Evolutionary conservation across 1,140 invertebrate species (phyloP).

Genomic region (Carcinoscorpius rotundicauda): DNA sequence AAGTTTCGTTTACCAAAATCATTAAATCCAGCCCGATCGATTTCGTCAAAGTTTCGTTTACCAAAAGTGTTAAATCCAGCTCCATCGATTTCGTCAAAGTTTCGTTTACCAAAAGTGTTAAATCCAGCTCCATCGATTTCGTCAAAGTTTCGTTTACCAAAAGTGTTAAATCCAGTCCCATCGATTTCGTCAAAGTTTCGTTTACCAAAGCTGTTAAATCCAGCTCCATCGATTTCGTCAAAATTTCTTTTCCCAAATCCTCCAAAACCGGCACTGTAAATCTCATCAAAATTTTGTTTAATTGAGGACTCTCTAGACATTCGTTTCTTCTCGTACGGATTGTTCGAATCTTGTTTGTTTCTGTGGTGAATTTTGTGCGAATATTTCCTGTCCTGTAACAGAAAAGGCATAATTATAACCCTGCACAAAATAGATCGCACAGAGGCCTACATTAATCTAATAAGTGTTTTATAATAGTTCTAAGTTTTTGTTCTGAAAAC

Average conservation of each 20-base stretch:
- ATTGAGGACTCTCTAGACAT: too few species aligned
- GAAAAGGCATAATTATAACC: too few species aligned
- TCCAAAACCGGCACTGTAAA: slow-evolving; percentile 44
- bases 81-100: slow-evolving; percentile 47
- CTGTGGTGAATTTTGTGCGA: too few species aligned
- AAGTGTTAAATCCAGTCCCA: slow-evolving; percentile 25
- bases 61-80: slow-evolving; percentile 43
- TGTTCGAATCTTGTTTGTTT: too few species aligned
- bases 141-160: too few species aligned
- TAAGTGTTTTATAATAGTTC: too few species aligned
- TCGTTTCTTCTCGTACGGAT: too few species aligned
- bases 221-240: slow-evolving; percentile 42
- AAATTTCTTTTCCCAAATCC: slow-evolving; percentile 45
- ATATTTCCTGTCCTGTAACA: too few species aligned
- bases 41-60: slow-evolving; percentile 42
- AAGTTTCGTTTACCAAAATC: slow-evolving; percentile 39
- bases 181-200: slow-evolving; percentile 28
- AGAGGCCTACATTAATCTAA: too few species aligned
- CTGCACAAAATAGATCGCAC: too few species aligned
- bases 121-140: too few species aligned
- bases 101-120: slow-evolving; percentile 35
- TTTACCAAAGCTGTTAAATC: slow-evolving; percentile 30
- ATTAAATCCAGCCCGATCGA: slow-evolving; percentile 34
- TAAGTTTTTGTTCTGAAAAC: too few species aligned
- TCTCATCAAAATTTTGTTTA: slow-evolving; percentile 30